These are phyloP conservation scores for Andrena trimmerana DNA, from an alignment of 2,888 invertebrate species.

Conservation along the genomic window DNA sequence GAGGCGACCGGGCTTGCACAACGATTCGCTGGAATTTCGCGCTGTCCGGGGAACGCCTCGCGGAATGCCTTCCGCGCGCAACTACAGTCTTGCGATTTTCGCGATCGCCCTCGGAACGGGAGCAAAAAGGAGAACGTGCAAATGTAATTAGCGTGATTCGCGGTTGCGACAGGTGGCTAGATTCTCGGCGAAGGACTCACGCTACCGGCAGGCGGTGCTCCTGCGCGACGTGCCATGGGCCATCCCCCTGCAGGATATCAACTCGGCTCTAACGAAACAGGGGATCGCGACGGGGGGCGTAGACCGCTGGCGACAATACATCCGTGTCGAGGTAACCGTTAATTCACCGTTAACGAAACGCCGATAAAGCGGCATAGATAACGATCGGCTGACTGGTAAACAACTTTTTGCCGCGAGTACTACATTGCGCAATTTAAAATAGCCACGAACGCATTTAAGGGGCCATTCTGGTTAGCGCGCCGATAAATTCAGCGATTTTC, in stretches of 20 bases:
- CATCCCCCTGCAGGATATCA: slow-evolving; percentile 85
- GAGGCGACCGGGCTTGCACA: slow-evolving; percentile 22
- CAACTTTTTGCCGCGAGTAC: background rate
- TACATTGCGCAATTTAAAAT: too few relatives aligned
- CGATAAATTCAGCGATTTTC: too few relatives aligned
- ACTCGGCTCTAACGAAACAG: slow-evolving; percentile 84
- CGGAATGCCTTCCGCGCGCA: background rate
- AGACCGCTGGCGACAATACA: slow-evolving; percentile 83
- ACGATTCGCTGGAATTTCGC: background rate
- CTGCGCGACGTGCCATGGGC: slow-evolving; percentile 86
- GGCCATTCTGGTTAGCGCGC: too few relatives aligned
- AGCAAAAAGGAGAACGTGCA: background rate
- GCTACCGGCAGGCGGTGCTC: slow-evolving; percentile 84
- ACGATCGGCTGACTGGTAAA: background rate
- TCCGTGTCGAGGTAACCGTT: slow-evolving; percentile 83
- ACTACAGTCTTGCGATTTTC: too few relatives aligned
- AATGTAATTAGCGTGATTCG: background rate
- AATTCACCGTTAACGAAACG: background rate
- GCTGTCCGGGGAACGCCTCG: background rate
- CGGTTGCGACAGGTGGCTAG: slow-evolving; percentile 80
- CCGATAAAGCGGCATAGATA: background rate
- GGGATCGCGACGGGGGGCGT: slow-evolving; percentile 84
- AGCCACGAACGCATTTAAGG: too few relatives aligned
- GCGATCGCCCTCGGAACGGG: too few relatives aligned
- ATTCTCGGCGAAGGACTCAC: slow-evolving; percentile 83